Evolutionary conservation across 2,113 vertebrate species (phyloP), one percentile per base, ranked within the genome.

Genomic region (Lepidothrix coronata): DNA sequence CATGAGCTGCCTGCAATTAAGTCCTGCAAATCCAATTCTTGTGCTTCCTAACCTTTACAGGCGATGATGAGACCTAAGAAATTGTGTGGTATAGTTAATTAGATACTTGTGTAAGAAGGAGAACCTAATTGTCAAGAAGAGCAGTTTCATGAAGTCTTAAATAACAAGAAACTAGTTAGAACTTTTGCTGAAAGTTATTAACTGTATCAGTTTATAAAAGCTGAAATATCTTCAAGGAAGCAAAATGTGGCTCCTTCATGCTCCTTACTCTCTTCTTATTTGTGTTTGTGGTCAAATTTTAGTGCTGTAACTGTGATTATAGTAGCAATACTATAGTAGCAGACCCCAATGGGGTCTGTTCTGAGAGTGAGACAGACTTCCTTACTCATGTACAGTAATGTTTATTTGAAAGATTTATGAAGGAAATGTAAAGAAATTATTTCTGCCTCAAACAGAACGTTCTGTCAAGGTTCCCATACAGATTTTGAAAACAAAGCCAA

Each of bases 401-500:
- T 28, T 91, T 87, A 75, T 92, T 90, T 91, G 89, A 68, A 86
- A 90, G 65, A 94, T 88, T 72, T 93, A 43, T 19, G 21, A 84
- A 37, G 55, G 52, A 78, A 82, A 41, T 74, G 12, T 76, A 77
- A 92, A 87, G 73, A 94, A 81, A 74, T 76, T 79, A 62, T 83
- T 81, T 95, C 73, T 96, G 61, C 75, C 28, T 8, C 31, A 91
- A 91, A 80, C 18, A 77, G 49, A 90, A 52, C 18, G 75, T 91
- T 86, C 61, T 96, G 48, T 96, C 70, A 80, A 89, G 89, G 85
- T 92, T 96, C 46, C 73, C 43, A 35, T 52, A 41, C 20, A 85
- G 54, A 67, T 95, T 93, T 93, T 95, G 70, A 86, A 95, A 97
- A 95, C 13, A 21, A 95, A 78, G 67, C 48, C 25, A 62, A 63